A percentile compares a stretch with the other conserved stretches of the same genome.
phyloP scores from a whole-genome alignment of 2,113 vertebrate species.

The Crotalus tigris region DNA sequence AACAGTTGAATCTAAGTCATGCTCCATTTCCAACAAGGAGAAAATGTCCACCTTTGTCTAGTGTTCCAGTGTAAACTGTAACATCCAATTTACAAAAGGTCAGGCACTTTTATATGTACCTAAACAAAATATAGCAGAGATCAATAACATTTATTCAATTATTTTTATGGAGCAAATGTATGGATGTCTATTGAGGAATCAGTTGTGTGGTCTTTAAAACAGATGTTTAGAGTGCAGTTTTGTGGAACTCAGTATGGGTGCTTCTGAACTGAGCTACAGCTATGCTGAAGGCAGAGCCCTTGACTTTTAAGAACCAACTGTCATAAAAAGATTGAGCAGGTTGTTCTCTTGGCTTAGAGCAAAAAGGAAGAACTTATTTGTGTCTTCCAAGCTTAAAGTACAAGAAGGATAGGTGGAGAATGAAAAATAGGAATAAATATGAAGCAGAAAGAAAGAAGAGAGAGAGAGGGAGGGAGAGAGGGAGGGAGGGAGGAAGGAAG shows the following conservation, averaged over 20 bases:
- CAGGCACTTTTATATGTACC: background rate
- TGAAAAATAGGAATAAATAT: background rate
- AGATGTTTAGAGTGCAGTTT: background rate
- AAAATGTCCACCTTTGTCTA: background rate
- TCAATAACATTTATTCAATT: background rate
- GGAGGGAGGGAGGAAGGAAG: too few species aligned
- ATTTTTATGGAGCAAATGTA: background rate
- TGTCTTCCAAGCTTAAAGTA: background rate
- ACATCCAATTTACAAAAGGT: background rate
- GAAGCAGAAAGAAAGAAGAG: background rate
- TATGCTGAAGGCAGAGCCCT: background rate
- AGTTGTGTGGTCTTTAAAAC: background rate
- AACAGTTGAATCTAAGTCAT: background rate
- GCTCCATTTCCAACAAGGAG: background rate
- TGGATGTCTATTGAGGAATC: background rate
- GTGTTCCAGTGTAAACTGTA: background rate
- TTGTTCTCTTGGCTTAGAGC: background rate
- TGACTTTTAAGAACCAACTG: background rate
- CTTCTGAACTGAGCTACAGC: background rate
- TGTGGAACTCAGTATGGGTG: background rate
- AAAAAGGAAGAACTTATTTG: background rate
- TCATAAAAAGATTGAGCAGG: background rate
- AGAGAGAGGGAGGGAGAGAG: too few species aligned
- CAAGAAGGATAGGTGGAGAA: background rate
- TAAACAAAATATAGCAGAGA: background rate